phyloP scores from a whole-genome alignment of 2,888 invertebrate species.

The Pyrrhia umbra region DNA sequence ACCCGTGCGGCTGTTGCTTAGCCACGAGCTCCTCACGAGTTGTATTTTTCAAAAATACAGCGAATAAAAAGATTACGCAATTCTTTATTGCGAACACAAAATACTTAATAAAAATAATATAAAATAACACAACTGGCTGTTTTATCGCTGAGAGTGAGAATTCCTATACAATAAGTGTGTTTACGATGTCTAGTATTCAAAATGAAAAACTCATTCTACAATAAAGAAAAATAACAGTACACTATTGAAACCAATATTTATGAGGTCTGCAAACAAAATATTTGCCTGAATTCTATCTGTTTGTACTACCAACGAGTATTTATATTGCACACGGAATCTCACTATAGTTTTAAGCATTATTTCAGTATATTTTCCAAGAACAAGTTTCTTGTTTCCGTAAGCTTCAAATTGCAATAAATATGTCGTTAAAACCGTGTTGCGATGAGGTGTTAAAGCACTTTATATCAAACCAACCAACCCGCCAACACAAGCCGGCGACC shows the following conservation, averaged over 20 bases:
- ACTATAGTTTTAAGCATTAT: constrained; percentile 21
- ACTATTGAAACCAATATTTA: constrained; percentile 20
- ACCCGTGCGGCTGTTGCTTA: too few relatives aligned
- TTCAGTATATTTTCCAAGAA: constrained; percentile 8
- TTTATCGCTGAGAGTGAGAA: too few relatives aligned
- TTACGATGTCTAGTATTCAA: too few relatives aligned
- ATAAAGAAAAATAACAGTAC: constrained; percentile 1
- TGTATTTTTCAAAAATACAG: too few relatives aligned
- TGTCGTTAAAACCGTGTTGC: constrained; percentile 47
- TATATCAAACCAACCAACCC: not conserved
- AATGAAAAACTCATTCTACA: constrained; percentile 3
- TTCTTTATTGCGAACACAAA: too few relatives aligned
- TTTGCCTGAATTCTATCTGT: constrained; percentile 12
- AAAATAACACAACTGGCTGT: too few relatives aligned
- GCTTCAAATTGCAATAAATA: constrained; percentile 39
- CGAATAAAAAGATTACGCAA: too few relatives aligned
- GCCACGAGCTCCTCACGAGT: too few relatives aligned
- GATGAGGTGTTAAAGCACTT: constrained; percentile 19
- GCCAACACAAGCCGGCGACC: not conserved
- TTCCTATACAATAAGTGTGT: too few relatives aligned
- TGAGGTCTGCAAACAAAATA: constrained; percentile 11
- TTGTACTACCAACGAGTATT: constrained; percentile 18
- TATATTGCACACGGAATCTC: not conserved
- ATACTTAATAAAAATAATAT: too few relatives aligned
- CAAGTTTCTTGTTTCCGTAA: constrained; percentile 2